Evolutionary conservation across 2,797 vertebrate species (phyloP).

Genomic region (Myotis findleyi): DNA sequence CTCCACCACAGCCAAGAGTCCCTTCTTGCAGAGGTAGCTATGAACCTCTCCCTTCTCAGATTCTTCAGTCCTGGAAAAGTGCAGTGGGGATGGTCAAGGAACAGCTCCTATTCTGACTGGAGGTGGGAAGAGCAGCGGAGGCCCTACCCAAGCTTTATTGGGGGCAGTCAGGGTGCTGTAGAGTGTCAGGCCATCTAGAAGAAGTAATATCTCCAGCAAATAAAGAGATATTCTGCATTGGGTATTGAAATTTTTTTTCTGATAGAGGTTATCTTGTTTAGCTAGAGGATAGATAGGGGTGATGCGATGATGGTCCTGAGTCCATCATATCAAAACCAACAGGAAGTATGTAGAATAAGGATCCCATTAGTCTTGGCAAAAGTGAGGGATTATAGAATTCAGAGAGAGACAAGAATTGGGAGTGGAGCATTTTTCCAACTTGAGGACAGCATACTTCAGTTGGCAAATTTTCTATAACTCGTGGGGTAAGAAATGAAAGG

Average conservation of each 20-base stretch:
- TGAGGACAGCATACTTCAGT: neutral
- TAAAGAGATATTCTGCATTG: neutral
- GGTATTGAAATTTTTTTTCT: neutral
- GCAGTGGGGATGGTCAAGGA: neutral
- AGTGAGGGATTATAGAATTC: neutral
- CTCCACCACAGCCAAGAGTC: neutral
- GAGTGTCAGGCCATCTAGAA: neutral
- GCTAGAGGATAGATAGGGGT: neutral
- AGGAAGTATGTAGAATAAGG: neutral
- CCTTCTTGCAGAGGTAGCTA: neutral
- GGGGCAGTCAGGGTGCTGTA: neutral
- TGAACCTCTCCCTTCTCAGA: neutral
- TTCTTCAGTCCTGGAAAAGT: neutral
- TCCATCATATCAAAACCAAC: slow-evolving; percentile 7
- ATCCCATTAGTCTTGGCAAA: neutral
- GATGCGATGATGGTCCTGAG: neutral
- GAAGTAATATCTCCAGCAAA: neutral
- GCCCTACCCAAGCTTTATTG: neutral
- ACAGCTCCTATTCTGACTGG: neutral
- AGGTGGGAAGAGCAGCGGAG: neutral
- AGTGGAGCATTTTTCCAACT: neutral
- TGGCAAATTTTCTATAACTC: neutral
- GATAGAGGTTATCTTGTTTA: slow-evolving; percentile 4
- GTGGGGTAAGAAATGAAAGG: neutral
- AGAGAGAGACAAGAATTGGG: neutral